These are phyloP conservation scores for Sebastolobus altivelis DNA, from an alignment of 2,797 vertebrate species.

Conservation along the genomic window DNA sequence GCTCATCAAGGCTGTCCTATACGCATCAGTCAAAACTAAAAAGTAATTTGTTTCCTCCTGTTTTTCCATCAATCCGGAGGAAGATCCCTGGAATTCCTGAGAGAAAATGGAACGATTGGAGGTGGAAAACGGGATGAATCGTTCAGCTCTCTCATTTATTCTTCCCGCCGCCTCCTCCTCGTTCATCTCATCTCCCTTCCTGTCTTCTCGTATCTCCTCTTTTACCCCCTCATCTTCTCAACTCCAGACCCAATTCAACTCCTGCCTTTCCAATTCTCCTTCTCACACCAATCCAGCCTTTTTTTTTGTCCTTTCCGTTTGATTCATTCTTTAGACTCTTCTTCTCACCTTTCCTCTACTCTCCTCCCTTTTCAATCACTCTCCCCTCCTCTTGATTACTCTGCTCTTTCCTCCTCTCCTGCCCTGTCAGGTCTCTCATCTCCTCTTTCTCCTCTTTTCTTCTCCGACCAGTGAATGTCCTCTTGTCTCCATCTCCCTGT, in stretches of 20 bases:
- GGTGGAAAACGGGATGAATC: slow-evolving; percentile 38
- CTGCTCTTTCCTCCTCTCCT: not conserved
- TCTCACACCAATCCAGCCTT: not conserved
- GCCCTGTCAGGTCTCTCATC: not conserved
- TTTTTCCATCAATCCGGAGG: not conserved
- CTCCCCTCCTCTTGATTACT: not conserved
- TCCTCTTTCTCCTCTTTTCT: not conserved
- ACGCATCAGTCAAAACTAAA: not conserved
- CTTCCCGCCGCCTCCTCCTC: slow-evolving; percentile 1
- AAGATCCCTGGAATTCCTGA: slow-evolving; percentile 7
- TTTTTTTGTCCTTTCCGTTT: slow-evolving; percentile 19
- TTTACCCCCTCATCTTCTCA: slow-evolving; percentile 23
- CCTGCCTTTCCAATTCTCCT: slow-evolving; percentile 24
- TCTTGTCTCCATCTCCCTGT: not conserved
- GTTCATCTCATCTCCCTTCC: slow-evolving; percentile 33
- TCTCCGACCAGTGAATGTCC: not conserved
- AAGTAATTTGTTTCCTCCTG: not conserved
- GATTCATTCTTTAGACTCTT: slow-evolving; percentile 25
- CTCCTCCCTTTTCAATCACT: slow-evolving; percentile 13
- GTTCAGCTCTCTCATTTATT: slow-evolving; percentile 38
- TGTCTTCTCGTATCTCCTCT: slow-evolving; percentile 15
- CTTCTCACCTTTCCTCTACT: slow-evolving; percentile 15
- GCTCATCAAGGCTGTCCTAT: not conserved
- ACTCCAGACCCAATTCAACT: slow-evolving; percentile 45
- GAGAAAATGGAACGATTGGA: not conserved